Evolutionary conservation across 2,797 vertebrate genomes (phyloP).

Genomic region (Malurus leucopterus): DNA sequence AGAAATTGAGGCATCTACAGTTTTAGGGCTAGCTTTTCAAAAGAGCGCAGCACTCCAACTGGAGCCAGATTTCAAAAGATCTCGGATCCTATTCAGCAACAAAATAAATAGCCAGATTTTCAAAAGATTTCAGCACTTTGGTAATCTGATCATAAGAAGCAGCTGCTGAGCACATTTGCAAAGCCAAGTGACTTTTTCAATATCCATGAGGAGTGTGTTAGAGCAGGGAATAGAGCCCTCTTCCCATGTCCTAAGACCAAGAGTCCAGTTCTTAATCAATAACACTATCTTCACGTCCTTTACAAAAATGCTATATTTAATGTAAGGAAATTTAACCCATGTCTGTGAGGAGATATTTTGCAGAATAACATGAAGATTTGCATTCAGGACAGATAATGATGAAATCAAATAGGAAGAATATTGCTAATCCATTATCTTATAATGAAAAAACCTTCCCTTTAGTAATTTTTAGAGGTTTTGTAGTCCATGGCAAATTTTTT

Average conservation of each 20-base stretch:
- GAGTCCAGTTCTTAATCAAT: background rate
- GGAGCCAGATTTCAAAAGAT: conserved; percentile 53
- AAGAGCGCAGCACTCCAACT: conserved; percentile 22
- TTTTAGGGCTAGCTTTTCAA: conserved; percentile 45
- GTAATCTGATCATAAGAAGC: conserved; percentile 59
- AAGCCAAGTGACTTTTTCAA: background rate
- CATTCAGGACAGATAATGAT: background rate
- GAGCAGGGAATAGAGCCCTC: background rate
- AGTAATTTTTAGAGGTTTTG: background rate
- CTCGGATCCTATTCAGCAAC: conserved; percentile 49
- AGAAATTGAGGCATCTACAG: conserved; percentile 38
- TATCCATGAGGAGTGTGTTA: background rate
- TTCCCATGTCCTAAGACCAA: background rate
- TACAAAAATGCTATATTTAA: background rate
- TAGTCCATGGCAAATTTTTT: background rate
- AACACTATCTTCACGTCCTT: background rate
- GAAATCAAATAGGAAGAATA: background rate
- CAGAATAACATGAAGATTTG: background rate
- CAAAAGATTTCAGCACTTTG: conserved; percentile 54
- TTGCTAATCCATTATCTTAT: background rate
- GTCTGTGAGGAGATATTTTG: background rate
- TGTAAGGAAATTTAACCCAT: background rate
- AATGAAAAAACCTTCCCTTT: background rate
- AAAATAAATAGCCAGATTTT: conserved; percentile 58
- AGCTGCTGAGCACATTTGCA: conserved; percentile 43